Evolutionary conservation across 1,140 invertebrate species (phyloP).

Genomic region (Solenopsis fugax): DNA sequence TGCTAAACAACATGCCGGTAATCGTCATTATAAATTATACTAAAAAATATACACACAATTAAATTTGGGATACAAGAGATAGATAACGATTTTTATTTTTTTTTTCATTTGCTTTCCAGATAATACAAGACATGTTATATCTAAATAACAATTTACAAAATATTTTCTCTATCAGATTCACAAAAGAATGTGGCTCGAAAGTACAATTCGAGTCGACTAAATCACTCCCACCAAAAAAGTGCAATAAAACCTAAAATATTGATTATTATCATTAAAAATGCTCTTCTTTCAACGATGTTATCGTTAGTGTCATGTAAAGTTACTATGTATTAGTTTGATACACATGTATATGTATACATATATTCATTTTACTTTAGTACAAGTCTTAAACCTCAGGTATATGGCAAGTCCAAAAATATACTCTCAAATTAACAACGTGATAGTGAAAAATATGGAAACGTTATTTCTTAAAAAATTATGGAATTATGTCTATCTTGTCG

Average conservation of each 20-base stretch:
- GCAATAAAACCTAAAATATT: conserved; percentile 24
- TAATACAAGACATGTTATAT: conserved; percentile 53
- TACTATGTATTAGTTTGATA: background rate
- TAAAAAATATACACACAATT: background rate
- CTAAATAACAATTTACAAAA: conserved; percentile 58
- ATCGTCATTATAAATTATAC: background rate
- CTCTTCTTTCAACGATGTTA: background rate
- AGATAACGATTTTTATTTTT: conserved; percentile 47
- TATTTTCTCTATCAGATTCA: conserved; percentile 26
- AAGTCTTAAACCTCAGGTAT: background rate
- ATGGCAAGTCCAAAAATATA: conserved; percentile 39
- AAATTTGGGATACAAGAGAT: conserved; percentile 15
- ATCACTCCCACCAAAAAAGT: conserved; percentile 8
- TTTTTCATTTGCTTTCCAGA: conserved; percentile 7
- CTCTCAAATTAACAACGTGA: conserved; percentile 17
- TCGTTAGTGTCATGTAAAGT: background rate
- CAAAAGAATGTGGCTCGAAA: conserved; percentile 26
- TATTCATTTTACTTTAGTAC: background rate
- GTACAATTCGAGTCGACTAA: conserved; percentile 7
- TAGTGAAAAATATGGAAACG: background rate
- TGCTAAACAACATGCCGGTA: background rate
- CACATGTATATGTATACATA: background rate
- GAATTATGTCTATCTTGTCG: background rate
- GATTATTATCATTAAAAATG: conserved; percentile 43
- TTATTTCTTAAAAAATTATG: background rate